These are phyloP conservation scores for Odocoileus hemionus DNA, from an alignment of 2,113 vertebrate species.

Conservation along the genomic window DNA sequence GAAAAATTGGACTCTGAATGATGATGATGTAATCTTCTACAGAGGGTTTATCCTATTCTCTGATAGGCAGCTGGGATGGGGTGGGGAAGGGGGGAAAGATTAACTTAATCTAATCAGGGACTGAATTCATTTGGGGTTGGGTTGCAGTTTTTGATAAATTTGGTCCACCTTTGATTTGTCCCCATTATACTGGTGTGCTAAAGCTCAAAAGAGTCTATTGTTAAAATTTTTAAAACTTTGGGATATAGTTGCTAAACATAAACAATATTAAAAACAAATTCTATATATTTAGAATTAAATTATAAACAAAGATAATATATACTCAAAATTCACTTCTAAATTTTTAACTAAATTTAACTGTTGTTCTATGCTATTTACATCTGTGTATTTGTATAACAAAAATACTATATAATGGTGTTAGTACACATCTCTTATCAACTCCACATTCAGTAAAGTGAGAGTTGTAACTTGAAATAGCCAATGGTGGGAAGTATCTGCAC, in stretches of 20 bases:
- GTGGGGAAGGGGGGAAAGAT: background rate
- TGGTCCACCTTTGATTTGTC: background rate
- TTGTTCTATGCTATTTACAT: background rate
- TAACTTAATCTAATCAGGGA: background rate
- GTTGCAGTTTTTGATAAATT: background rate
- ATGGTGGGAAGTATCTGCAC: background rate
- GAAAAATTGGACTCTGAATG: background rate
- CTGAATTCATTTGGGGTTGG: background rate
- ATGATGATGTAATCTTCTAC: constrained; percentile 14
- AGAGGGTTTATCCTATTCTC: background rate
- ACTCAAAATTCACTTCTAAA: background rate
- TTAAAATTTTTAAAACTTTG: background rate
- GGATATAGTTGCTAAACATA: background rate
- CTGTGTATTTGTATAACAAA: background rate
- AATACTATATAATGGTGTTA: background rate
- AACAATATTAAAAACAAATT: constrained; percentile 28
- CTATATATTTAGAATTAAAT: background rate
- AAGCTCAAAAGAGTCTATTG: background rate
- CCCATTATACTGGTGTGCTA: background rate
- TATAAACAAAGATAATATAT: background rate
- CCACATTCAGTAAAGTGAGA: background rate
- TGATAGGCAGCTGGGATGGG: background rate
- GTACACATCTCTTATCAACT: background rate
- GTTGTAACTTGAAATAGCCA: background rate
- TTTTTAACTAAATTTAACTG: background rate